These are phyloP conservation scores for Hypomecis punctinalis DNA, from an alignment of 2,888 invertebrate species.

Conservation along the genomic window DNA sequence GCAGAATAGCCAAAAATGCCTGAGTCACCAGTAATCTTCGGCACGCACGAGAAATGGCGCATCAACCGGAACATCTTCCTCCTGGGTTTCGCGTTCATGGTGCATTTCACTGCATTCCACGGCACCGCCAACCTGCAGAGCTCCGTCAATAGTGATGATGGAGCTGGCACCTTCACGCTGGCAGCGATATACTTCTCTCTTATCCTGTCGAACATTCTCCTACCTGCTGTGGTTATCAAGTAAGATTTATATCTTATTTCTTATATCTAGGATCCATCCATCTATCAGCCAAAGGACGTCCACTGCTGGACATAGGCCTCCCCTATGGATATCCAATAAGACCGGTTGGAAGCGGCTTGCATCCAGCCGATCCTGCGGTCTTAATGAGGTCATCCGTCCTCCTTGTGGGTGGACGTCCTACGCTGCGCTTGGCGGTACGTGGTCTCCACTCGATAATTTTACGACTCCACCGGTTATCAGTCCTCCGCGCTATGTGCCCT, in stretches of 20 bases:
- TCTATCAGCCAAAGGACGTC: too few species aligned
- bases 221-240: conserved; percentile 94
- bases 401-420: too few species aligned
- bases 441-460: too few species aligned
- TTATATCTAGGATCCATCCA: too few species aligned
- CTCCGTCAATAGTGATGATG: conserved; percentile 92
- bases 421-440: too few species aligned
- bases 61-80: conserved; percentile 94
- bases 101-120: conserved; percentile 96
- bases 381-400: too few species aligned
- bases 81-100: conserved; percentile 94
- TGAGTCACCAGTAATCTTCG: conserved; percentile 67
- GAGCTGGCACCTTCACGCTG: conserved; percentile 93
- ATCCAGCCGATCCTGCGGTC: too few species aligned
- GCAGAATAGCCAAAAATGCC: conserved; percentile 52
- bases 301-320: too few species aligned
- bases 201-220: conserved; percentile 94
- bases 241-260: conserved; percentile 68
- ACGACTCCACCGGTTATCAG: too few species aligned
- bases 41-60: conserved; percentile 88
- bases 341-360: too few species aligned
- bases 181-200: conserved; percentile 95
- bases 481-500: too few species aligned
- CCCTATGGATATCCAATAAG: too few species aligned
- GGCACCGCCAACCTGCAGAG: conserved; percentile 93